Evolutionary conservation across 2,113 vertebrate genomes (phyloP), one percentile per base, ranked within the genome.

Genomic region (Polyodon spathula): DNA sequence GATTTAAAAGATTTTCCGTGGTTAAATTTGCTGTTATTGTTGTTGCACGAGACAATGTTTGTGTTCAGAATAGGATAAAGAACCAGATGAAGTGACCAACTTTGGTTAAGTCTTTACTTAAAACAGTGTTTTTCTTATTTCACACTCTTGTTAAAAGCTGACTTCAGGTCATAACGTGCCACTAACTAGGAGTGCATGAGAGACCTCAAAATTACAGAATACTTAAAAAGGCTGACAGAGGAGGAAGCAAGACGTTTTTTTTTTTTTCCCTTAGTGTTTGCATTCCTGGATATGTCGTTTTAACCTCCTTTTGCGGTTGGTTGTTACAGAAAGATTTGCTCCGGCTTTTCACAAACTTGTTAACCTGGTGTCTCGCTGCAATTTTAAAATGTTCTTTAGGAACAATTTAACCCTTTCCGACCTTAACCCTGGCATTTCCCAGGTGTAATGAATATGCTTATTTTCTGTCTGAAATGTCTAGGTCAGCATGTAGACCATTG

Each of bases 161-260:
- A 42, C 63, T 71, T 71, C 64, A 73, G 66, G 56, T 64, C 68
- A 67, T 73, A 68, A 72, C 12, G n/a, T 15, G 9, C 56, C 66
- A 60, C 42, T 44, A 27, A 27, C 27, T 27, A 27, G 27, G 63
- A 61, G 50, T 73, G 67, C 40, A 16, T 69, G 69, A 54, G 66
- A 72, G 67, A 68, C 60, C 57, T 37, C 66, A 66, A 62, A 71
- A 66, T 68, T 69, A 68, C 61, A 65, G 63, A 60, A 66, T 66
- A 72, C 66, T 69, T 76, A 64, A 71, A 60, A 62, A 16, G n/a
- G 63, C 66, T 58, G 56, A 73, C 64, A 58, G 62, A 64, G 74
- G 64, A 60, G 63, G 78, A 77, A 75, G 73, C 69, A 73, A 68
- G 48, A 6, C 8, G 14, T 10, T 50, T n/a, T 12, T 50, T n/a